Percentiles rank a stretch among this genome's conserved stretches.
These are phyloP conservation scores for Pogoniulus pusillus DNA, from an alignment of 2,797 vertebrate genomes.

Conservation along the genomic window DNA sequence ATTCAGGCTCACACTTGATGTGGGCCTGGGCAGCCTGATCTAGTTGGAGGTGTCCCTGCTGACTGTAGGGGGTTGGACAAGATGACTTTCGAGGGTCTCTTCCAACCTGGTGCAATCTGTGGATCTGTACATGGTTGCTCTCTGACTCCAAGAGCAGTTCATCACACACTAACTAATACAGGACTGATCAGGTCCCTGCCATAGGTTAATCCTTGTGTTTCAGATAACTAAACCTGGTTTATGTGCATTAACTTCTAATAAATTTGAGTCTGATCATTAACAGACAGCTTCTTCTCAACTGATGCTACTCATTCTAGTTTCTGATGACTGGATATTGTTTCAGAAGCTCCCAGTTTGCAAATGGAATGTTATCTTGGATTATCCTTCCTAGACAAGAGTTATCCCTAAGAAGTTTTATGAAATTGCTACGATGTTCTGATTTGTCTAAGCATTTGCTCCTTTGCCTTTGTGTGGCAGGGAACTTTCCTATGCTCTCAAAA, in stretches of 20 bases:
- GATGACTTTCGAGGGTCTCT: no score
- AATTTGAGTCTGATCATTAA: not conserved
- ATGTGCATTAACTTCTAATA: not conserved
- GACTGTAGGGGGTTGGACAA: no score
- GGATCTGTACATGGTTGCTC: not conserved
- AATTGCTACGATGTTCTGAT: not conserved
- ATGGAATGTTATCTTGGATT: not conserved
- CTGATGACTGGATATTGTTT: not conserved
- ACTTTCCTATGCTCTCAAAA: not conserved
- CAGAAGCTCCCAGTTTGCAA: not conserved
- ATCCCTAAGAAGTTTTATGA: not conserved
- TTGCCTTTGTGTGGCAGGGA: not conserved
- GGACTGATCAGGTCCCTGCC: not conserved
- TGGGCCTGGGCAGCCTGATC: no score
- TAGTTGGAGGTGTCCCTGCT: no score
- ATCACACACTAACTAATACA: not conserved
- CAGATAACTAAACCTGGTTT: not conserved
- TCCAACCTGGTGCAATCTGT: no score
- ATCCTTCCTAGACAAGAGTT: not conserved
- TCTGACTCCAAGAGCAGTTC: not conserved
- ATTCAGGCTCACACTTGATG: no score
- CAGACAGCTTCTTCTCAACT: not conserved
- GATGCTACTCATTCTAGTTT: not conserved
- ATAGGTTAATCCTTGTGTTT: accelerated
- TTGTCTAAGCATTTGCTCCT: not conserved